phyloP scores from a whole-genome alignment of 2,797 vertebrate genomes.

The Mormyrops boulengeri region DNA sequence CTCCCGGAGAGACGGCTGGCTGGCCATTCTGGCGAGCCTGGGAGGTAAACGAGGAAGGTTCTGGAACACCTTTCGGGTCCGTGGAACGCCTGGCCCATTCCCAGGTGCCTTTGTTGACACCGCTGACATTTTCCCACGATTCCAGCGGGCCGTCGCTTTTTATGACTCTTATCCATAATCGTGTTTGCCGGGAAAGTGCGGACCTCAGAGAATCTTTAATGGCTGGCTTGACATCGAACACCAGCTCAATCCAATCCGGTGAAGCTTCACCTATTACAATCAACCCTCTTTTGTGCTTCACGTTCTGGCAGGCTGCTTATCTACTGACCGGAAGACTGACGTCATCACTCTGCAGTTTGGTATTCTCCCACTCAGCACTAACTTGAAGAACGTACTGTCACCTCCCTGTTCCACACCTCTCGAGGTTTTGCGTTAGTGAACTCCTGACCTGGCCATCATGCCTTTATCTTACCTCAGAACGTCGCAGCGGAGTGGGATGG shows the following conservation, averaged over 20 bases:
- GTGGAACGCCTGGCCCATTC: slow-evolving; percentile 16
- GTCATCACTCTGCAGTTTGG: not conserved
- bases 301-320: not conserved
- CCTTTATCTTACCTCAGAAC: not conserved
- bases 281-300: not conserved
- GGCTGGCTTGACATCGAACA: not conserved
- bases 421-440: not conserved
- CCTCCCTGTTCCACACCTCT: not conserved
- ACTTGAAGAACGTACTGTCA: not conserved
- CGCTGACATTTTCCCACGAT: slow-evolving; percentile 40
- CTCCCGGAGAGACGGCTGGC: slow-evolving; percentile 31
- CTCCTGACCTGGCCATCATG: not conserved
- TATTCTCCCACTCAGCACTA: not conserved
- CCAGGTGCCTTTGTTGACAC: slow-evolving; percentile 20
- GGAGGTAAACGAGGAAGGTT: slow-evolving; percentile 29
- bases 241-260: not conserved
- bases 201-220: not conserved
- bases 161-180: not conserved
- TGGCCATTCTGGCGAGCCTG: slow-evolving; percentile 34
- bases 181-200: not conserved
- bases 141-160: slow-evolving; percentile 5
- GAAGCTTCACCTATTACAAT: not conserved
- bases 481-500: not conserved
- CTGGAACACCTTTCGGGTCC: slow-evolving; percentile 27
- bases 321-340: not conserved